Evolutionary conservation across 2,888 invertebrate species (phyloP), one percentile per base, ranked within the genome.

Genomic region (Cataglyphis rosenhaueri): DNA sequence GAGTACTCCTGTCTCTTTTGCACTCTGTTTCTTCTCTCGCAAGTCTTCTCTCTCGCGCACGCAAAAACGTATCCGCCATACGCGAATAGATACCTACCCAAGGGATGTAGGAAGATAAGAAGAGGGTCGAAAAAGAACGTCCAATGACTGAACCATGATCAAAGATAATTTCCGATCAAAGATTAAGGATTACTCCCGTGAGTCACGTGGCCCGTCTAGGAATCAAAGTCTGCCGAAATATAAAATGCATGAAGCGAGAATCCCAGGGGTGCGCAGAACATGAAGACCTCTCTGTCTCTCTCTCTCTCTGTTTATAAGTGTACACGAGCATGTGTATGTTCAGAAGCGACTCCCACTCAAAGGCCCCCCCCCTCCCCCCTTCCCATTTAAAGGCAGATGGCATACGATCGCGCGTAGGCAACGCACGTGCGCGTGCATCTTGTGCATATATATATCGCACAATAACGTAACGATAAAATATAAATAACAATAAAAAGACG

Each of bases 231-330:
- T 88, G 89, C 84, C 87, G 91, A 92, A 93, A 94, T 94, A 94
- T 94, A 94, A 94, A 94, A 94, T 94, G 94, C 93, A 94, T 94
- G 94, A 94, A 93, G 91, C 91, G 91, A 87, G 86, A 91, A 91
- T 93, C 92, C 92, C 92, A 89, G 88, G 90, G 78, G 82, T 82
- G 44, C 59, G 10, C 70, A 48, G 57, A 70, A 73, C 81, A 61
- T 35, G 75, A 76, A 84, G 32, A 75, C 81, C 21, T 61, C 32
- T 64, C 29, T 59, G 32, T 62, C 44, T 55, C 44, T 64, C 25
- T 57, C 35, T 65, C 59, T 62, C 29, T 32, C 32, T 32, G 12
- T 68, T 74, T 73, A 70, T 78, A 68, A 48, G 48, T 71, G 25
- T 68, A 59, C 52, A 62, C 73, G 73, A 59, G 44, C 48, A 25